Evolutionary conservation across 2,113 vertebrate genomes (phyloP).

Genomic region (Ciconia boyciana): DNA sequence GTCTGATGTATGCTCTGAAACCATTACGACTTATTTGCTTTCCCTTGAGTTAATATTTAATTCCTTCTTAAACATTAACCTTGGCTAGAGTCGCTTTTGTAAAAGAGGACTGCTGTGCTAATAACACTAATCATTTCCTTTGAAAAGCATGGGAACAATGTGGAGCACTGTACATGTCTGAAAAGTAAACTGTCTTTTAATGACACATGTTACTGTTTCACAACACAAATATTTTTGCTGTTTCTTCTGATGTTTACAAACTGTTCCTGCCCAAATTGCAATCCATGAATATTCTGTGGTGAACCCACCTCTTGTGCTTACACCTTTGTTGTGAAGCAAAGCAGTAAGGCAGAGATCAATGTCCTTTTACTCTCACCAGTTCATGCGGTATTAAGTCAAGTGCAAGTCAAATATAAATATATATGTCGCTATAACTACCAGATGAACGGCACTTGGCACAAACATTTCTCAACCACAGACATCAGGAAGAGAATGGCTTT

Average conservation of each 20-base stretch:
- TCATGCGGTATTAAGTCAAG: not conserved
- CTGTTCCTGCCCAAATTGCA: not conserved
- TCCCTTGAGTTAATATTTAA: slow-evolving; percentile 65
- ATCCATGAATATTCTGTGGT: not conserved
- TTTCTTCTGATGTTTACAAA: slow-evolving; percentile 20
- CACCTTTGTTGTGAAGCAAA: not conserved
- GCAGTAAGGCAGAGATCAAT: not conserved
- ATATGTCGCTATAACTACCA: slow-evolving; percentile 40
- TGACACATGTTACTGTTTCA: not conserved
- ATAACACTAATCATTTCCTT: slow-evolving; percentile 34
- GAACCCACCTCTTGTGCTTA: not conserved
- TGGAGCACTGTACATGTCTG: not conserved
- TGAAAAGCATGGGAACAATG: slow-evolving; percentile 29
- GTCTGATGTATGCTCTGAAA: slow-evolving; percentile 1
- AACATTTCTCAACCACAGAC: slow-evolving; percentile 6
- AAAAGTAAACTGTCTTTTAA: slow-evolving; percentile 21
- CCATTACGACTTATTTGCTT: slow-evolving; percentile 9
- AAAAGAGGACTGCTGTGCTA: slow-evolving; percentile 31
- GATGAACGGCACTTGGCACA: not conserved
- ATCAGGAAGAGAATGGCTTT: not conserved
- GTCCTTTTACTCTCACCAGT: not conserved
- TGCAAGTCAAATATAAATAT: slow-evolving; percentile 44
- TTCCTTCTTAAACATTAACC: slow-evolving; percentile 62
- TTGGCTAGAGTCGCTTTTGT: slow-evolving; percentile 22
- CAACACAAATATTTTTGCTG: not conserved